Evolutionary conservation across 2,888 invertebrate species (phyloP).

Genomic region (Eudasyphora cyanicolor): DNA sequence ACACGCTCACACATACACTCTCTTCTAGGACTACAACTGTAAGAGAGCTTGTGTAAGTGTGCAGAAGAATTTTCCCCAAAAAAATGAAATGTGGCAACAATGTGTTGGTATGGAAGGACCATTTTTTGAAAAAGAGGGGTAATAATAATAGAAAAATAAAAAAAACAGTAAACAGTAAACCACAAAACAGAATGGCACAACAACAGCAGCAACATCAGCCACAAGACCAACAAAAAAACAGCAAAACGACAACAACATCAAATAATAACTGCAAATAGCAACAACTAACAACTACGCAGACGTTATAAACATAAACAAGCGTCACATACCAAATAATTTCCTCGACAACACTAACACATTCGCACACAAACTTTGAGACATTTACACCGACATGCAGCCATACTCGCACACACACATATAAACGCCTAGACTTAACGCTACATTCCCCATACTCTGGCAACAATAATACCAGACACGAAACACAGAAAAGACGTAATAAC

Average conservation of each 20-base stretch:
- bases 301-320: conserved; percentile 64
- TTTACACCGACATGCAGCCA: not conserved
- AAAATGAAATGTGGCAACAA: conserved; percentile 66
- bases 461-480: not conserved
- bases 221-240: no score
- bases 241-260: conserved; percentile 14
- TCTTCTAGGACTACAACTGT: conserved; percentile 12
- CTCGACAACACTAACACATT: conserved; percentile 6
- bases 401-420: not conserved
- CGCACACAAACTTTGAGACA: not conserved
- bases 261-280: conserved; percentile 37
- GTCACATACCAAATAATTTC: conserved; percentile 47
- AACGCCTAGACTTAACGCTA: not conserved
- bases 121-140: conserved; percentile 51
- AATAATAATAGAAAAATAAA: conserved; percentile 63
- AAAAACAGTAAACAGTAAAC: conserved; percentile 55
- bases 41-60: not conserved
- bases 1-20: conserved; percentile 2
- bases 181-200: conserved; percentile 38
- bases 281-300: conserved; percentile 63
- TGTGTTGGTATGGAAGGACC: conserved; percentile 42
- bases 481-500: conserved; percentile 30
- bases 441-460: not conserved
- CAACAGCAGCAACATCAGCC: no score
- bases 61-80: conserved; percentile 45